Conservation (phyloP, 2,888 invertebrate species). For the Colletes collaris region DNA sequence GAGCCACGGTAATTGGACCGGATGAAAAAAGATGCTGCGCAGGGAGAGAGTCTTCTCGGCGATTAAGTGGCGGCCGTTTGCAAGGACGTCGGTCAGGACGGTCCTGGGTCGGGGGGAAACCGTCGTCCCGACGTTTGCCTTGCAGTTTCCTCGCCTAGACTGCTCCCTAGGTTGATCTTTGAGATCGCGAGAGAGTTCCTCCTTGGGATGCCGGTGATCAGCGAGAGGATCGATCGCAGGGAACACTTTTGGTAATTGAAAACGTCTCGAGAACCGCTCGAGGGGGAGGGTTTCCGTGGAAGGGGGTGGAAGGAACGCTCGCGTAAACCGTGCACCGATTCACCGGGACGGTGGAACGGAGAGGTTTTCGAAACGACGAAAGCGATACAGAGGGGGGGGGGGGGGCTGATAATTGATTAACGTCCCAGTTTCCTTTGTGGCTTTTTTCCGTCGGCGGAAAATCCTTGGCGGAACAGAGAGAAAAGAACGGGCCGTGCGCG, state of each 20-base stretch:
- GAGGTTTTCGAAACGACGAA: background rate
- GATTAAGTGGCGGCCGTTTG: slow-evolving; percentile 55
- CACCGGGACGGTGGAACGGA: background rate
- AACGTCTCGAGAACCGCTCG: background rate
- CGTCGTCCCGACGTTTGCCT: background rate
- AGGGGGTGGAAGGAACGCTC: background rate
- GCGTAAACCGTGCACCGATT: background rate
- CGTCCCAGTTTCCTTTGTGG: slow-evolving; percentile 41
- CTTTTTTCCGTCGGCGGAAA: slow-evolving; percentile 19
- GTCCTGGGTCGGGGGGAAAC: slow-evolving; percentile 15
- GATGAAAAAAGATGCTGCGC: slow-evolving; percentile 48
- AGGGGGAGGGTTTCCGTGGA: background rate
- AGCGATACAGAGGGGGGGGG: slow-evolving; percentile 10
- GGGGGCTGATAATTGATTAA: slow-evolving; percentile 43
- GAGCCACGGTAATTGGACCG: slow-evolving; percentile 36
- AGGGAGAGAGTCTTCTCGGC: slow-evolving; percentile 8
- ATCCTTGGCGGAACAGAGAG: background rate
- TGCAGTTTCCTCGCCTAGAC: slow-evolving; percentile 9
- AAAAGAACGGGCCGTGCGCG: slow-evolving; percentile 19
- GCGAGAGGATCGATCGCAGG: background rate
- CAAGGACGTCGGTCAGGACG: slow-evolving; percentile 35
- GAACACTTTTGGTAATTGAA: slow-evolving; percentile 35
- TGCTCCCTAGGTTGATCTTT: background rate
- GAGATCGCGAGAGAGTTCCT: background rate
- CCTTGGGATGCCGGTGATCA: background rate